These are phyloP conservation scores for Axinella damicornis DNA, from an alignment of 37 sponge, comb jelly and placozoan genomes.

Conservation along the genomic window DNA sequence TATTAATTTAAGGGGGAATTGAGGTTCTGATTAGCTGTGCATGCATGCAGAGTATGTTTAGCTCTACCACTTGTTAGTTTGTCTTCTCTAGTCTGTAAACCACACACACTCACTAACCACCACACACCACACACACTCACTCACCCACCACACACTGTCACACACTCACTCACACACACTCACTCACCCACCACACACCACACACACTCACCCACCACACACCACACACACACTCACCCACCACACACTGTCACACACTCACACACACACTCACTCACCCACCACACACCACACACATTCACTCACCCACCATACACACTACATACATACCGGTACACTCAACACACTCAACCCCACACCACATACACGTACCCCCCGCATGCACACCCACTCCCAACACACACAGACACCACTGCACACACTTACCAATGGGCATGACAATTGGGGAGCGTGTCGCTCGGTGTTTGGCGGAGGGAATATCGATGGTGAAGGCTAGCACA, in stretches of 20 bases:
- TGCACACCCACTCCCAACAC: not conserved
- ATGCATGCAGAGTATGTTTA: too few relatives aligned
- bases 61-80: too few relatives aligned
- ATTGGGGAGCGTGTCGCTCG: constrained; percentile 56
- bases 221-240: not conserved
- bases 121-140: not conserved
- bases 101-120: not conserved
- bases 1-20: too few relatives aligned
- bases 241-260: not conserved
- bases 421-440: constrained; percentile 64
- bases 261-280: not conserved
- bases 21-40: too few relatives aligned
- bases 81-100: too few relatives aligned
- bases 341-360: too few relatives aligned
- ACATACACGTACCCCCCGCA: not conserved
- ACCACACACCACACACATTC: too few relatives aligned
- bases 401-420: not conserved
- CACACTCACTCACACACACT: too few relatives aligned
- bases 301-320: too few relatives aligned
- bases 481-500: constrained; percentile 65
- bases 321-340: too few relatives aligned
- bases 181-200: not conserved
- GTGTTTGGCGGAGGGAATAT: constrained; percentile 67
- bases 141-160: too few relatives aligned
- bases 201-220: not conserved